Conservation (phyloP, 2,113 vertebrate species). For the Centropus unirufus region DNA sequence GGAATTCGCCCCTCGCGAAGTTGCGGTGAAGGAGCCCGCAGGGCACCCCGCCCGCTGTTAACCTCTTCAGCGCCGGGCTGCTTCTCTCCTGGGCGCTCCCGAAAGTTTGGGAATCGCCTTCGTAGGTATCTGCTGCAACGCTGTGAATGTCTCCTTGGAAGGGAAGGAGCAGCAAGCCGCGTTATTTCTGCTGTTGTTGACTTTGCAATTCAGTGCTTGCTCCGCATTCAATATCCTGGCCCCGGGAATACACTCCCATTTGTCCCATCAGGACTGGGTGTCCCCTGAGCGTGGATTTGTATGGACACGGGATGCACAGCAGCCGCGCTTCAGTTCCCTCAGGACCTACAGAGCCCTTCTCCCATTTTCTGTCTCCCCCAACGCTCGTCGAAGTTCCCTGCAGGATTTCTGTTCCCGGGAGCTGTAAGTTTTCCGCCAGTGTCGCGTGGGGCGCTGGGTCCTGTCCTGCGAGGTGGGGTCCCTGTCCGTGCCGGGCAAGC, state of each 20-base stretch:
- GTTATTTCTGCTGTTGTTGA: neutral
- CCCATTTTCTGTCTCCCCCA: neutral
- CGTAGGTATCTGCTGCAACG: neutral
- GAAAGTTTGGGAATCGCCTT: neutral
- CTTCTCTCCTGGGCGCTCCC: fast-evolving
- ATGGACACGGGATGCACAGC: neutral
- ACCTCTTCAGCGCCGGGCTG: neutral
- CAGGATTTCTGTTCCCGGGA: neutral
- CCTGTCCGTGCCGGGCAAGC: neutral
- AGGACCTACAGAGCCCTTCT: neutral
- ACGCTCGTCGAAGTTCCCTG: neutral
- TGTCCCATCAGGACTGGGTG: neutral
- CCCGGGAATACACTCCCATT: neutral
- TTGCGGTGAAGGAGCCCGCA: fast-evolving
- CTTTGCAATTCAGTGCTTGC: neutral
- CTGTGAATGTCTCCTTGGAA: neutral
- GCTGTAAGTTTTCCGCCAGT: neutral
- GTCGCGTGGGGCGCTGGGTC: neutral
- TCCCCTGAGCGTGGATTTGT: neutral
- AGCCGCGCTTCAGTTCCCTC: neutral
- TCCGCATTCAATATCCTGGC: neutral
- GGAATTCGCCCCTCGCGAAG: too few relatives aligned
- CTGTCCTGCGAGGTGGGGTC: neutral
- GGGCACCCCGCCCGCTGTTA: neutral
- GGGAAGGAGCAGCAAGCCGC: neutral